phyloP scores from a whole-genome alignment of 2,113 vertebrate species.

The Paracanthobrama guichenoti region DNA sequence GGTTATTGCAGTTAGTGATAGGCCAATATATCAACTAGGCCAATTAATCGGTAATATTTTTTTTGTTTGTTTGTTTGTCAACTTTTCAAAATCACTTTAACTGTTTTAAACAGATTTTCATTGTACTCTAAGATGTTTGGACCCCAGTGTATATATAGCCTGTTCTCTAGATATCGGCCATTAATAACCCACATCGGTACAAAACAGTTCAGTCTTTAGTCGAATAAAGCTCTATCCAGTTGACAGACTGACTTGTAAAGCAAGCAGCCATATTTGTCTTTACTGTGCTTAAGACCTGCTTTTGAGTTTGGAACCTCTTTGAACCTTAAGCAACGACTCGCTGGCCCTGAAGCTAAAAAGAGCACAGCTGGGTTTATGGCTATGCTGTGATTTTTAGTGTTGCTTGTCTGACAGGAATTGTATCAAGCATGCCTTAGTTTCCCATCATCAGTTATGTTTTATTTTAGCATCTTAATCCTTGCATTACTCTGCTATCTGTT shows the following conservation, averaged over 20 bases:
- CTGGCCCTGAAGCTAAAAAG: not conserved
- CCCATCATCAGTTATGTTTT: not conserved
- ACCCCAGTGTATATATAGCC: not conserved
- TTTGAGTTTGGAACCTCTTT: not conserved
- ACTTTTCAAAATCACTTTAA: not conserved
- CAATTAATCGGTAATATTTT: not conserved
- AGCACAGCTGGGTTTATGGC: not conserved
- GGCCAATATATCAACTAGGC: not conserved
- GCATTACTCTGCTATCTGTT: not conserved
- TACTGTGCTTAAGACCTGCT: no score
- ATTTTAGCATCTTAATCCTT: not conserved
- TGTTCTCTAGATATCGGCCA: not conserved
- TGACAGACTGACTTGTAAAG: no score
- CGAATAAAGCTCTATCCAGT: no score
- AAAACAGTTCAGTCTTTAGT: no score
- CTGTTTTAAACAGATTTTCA: not conserved
- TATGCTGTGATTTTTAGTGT: not conserved
- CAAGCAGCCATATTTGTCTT: no score
- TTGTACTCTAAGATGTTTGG: not conserved
- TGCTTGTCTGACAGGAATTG: not conserved
- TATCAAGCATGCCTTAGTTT: constrained; percentile 8
- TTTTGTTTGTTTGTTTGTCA: no score
- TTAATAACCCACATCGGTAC: not conserved
- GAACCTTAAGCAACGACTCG: not conserved
- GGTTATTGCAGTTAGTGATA: not conserved